Percentiles rank a stretch among this genome's conserved stretches.
Conservation (phyloP, 2,797 vertebrate genomes). For the Avahi laniger region DNA sequence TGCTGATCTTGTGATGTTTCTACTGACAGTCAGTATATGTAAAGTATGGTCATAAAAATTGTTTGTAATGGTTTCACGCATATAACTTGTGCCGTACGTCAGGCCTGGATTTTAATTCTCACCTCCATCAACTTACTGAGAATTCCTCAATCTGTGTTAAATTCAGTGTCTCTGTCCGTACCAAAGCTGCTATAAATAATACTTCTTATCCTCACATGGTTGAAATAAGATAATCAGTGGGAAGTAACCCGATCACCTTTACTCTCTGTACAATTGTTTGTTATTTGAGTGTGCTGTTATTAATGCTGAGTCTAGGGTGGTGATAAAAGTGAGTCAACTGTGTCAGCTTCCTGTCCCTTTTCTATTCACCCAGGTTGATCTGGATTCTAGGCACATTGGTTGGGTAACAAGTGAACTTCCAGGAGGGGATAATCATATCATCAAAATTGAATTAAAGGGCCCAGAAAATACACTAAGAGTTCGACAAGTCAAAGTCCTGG, state of each 20-base stretch:
- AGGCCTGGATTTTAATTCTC: constrained; percentile 30
- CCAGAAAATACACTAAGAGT: constrained; percentile 99
- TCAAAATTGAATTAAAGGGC: constrained; percentile 98
- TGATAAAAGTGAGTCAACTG: neutral
- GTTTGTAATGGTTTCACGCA: neutral
- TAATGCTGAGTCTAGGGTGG: neutral
- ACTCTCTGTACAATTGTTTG: neutral
- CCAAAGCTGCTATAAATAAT: neutral
- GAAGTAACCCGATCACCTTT: neutral
- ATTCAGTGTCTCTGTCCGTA: constrained; percentile 1
- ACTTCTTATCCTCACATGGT: neutral
- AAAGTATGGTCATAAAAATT: neutral
- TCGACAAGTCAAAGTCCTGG: constrained; percentile 97
- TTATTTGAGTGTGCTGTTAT: neutral
- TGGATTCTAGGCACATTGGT: constrained; percentile 98
- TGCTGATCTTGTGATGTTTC: neutral
- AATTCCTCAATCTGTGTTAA: neutral
- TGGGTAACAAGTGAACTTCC: constrained; percentile 99
- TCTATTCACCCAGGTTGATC: constrained; percentile 89
- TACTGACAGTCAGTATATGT: neutral
- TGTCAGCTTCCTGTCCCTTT: constrained; percentile 59
- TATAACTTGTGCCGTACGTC: neutral
- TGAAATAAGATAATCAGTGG: constrained; percentile 18
- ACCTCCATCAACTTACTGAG: neutral
- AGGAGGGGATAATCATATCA: constrained; percentile 96